Base-by-base conservation (phyloP, 2,113 vertebrate genomes). In the Tyto alba region DNA sequence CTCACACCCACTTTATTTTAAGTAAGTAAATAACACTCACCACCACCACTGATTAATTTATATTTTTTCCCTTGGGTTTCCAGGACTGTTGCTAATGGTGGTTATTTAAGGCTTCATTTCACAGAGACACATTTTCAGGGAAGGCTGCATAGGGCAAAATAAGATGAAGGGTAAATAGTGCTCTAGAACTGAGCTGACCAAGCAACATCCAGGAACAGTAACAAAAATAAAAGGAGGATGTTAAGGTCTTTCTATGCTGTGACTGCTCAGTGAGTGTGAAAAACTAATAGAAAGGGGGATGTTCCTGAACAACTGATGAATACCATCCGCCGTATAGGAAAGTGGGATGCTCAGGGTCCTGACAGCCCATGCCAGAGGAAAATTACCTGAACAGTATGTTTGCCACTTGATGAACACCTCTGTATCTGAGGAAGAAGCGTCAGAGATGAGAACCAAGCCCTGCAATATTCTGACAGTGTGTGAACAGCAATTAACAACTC, bases 401-500 rank as follows among this genome's bases (percentile, higher is more conserved):
- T 93, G 74, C 22, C 25, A 40, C 32, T 69, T 67, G 55, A 47
- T 38, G 41, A 20, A 47, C 19, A 74, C 20, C 36, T 69, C 34
- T 73, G n/a, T 38, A 21, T 26, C 52, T 59, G 40, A 76, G 55
- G 27, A 60, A 93, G 40, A 84, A 47, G 36, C 15, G 29, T 16
- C 36, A 63, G 23, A 91, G 53, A 82, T 12, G 30, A 89, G 53
- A 93, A 84, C 5, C 30, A 72, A 89, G 72, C n/a, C 10, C 64
- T 84, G 77, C 68, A 77, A 67, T 77, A 69, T 47, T 63, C 62
- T 83, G 69, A 82, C 76, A 91, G 32, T 4, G 25, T 36, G 57
- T 76, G 60, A 96, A 88, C 21, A 57, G 48, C 81, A 95, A 72
- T 89, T 76, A 91, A 76, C 89, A 88, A 45, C 64, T 89, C 78